Conservation (phyloP, 2,113 vertebrate genomes). For the Felis catus region F.catus_Fca126_mat1.0 CM031419.1:195823001-195823500, state of each 20-base stretch:
- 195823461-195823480: slow-evolving; percentile 79
- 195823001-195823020: neutral
- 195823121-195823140: neutral
- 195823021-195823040: neutral
- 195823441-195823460: slow-evolving; percentile 76
- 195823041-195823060: neutral
- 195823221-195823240: slow-evolving; percentile 14
- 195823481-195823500: slow-evolving; percentile 83
- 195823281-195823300: neutral
- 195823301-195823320: slow-evolving; percentile 47
- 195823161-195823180: neutral
- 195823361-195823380: slow-evolving; percentile 67
- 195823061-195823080: neutral
- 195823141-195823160: neutral
- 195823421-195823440: slow-evolving; percentile 70
- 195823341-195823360: slow-evolving; percentile 74
- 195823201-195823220: neutral
- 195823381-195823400: slow-evolving; percentile 64
- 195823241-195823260: slow-evolving; percentile 55
- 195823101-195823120: neutral
- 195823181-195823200: neutral
- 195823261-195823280: slow-evolving; percentile 62
- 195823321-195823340: slow-evolving; percentile 61
- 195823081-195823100: neutral
- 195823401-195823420: slow-evolving; percentile 45